Percentiles rank a stretch among this genome's conserved stretches.
These are phyloP conservation scores for Strix aluco DNA, from an alignment of 2,113 vertebrate genomes.

Conservation along the genomic window DNA sequence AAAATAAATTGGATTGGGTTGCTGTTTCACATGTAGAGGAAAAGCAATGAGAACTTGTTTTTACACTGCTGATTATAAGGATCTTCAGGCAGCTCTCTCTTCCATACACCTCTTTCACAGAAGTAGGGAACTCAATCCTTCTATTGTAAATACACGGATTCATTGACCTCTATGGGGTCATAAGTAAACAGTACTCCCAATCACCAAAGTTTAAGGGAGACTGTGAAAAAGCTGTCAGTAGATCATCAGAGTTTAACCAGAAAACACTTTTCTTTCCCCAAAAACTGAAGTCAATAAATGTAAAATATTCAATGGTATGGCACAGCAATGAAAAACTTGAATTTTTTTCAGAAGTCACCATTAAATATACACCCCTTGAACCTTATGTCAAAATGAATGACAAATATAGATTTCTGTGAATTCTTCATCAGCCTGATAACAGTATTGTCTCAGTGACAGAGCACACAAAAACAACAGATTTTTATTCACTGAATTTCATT, in stretches of 20 bases:
- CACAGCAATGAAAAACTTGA: neutral
- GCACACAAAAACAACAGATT: neutral
- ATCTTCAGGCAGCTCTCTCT: neutral
- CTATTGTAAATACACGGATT: neutral
- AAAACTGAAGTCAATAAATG: neutral
- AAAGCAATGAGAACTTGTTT: neutral
- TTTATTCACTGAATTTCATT: neutral
- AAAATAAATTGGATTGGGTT: neutral
- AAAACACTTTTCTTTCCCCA: neutral
- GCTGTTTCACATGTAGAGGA: neutral
- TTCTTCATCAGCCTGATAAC: neutral
- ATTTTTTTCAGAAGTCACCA: neutral
- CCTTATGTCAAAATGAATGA: neutral
- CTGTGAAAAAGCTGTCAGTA: neutral
- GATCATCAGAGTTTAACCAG: neutral
- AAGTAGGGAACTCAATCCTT: neutral
- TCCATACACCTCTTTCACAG: neutral
- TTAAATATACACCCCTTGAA: neutral
- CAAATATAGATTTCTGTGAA: neutral
- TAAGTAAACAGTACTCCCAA: neutral
- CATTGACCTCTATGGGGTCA: neutral
- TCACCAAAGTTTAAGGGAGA: neutral
- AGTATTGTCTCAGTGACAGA: neutral
- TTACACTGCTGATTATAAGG: neutral
- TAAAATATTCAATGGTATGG: neutral